Percentiles rank a stretch among this genome's conserved stretches.
Evolutionary conservation across 2,113 vertebrate species (phyloP).

Genomic region (Plestiodon gilberti): DNA sequence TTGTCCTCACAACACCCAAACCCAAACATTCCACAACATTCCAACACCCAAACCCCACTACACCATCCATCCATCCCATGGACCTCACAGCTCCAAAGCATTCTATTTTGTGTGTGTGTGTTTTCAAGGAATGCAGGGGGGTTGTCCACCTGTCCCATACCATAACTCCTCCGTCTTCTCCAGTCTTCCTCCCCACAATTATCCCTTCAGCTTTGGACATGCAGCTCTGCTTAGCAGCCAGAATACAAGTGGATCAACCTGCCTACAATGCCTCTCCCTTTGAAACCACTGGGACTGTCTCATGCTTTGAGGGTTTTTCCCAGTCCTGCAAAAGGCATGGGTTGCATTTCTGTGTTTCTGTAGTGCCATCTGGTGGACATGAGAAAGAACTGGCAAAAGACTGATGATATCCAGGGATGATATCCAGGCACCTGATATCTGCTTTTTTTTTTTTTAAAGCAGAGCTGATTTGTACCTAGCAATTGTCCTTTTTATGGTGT

Average conservation of each 20-base stretch:
- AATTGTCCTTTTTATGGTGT: too few species aligned
- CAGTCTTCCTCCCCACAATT: background rate
- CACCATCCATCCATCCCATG: too few species aligned
- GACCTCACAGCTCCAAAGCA: background rate
- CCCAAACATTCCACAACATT: too few species aligned
- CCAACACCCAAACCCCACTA: too few species aligned
- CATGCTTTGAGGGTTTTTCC: background rate
- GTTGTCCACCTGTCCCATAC: too few species aligned
- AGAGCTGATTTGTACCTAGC: too few species aligned
- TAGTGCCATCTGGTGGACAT: conserved; percentile 72
- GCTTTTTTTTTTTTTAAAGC: too few species aligned
- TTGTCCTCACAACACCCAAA: too few species aligned
- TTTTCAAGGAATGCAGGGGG: background rate
- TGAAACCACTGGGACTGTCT: background rate
- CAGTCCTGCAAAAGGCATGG: background rate
- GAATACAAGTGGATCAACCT: background rate
- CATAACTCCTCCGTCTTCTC: background rate
- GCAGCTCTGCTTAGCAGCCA: background rate
- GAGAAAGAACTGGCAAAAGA: conserved; percentile 23
- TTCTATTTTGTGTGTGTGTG: background rate
- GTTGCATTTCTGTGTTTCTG: conserved; percentile 42
- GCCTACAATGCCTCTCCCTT: background rate
- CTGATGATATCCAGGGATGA: background rate
- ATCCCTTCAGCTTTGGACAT: background rate
- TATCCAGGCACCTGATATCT: too few species aligned